Percentiles rank a stretch among this genome's conserved stretches.
Conservation (phyloP, 2,797 vertebrate species). For the Brotula barbata region DNA sequence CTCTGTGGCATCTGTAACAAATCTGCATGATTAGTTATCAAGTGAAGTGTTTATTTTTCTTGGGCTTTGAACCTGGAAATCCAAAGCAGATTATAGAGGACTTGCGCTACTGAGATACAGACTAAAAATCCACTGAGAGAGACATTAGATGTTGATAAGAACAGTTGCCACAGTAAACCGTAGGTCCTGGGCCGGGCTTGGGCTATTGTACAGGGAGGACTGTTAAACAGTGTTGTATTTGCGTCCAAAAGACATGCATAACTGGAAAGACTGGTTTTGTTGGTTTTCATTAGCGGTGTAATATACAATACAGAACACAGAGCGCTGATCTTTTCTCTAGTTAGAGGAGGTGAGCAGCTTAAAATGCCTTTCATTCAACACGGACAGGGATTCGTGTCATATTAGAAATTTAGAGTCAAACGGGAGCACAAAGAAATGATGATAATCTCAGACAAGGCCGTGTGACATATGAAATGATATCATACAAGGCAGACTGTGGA, state of each 20-base stretch:
- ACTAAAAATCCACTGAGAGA: conserved; percentile 21
- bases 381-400: conserved; percentile 37
- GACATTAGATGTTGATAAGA: conserved; percentile 34
- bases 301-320: conserved; percentile 19
- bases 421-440: background rate
- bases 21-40: background rate
- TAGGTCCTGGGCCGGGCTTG: conserved; percentile 13
- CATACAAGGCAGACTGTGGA: no score
- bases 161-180: conserved; percentile 20
- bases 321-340: conserved; percentile 31
- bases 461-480: no score
- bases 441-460: no score
- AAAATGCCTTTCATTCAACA: conserved; percentile 43
- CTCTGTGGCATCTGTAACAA: conserved; percentile 14
- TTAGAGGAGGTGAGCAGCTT: conserved; percentile 1
- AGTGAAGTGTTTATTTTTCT: conserved; percentile 53
- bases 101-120: conserved; percentile 26
- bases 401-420: conserved; percentile 17
- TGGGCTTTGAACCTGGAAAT: conserved; percentile 35
- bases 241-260: conserved; percentile 23
- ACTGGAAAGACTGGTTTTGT: conserved; percentile 70
- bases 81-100: conserved; percentile 38
- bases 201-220: conserved; percentile 26
- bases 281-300: conserved; percentile 22
- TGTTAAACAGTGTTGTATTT: conserved; percentile 41